These are phyloP conservation scores for Virgularia gustaviana DNA, from an alignment of 92 coral and sea anemone species.

Conservation along the genomic window DNA sequence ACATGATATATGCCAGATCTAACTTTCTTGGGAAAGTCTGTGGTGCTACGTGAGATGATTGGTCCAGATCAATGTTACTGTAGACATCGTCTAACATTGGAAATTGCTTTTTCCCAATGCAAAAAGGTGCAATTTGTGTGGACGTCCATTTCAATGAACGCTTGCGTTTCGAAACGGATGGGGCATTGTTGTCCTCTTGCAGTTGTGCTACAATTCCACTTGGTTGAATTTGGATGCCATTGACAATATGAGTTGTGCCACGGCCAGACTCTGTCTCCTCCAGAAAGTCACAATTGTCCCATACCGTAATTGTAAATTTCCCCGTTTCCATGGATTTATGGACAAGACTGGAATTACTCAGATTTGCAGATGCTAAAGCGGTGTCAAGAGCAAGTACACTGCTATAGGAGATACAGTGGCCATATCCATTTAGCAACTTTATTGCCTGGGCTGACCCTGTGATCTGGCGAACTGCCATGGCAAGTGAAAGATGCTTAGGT, in stretches of 20 bases:
- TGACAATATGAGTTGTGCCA: not conserved
- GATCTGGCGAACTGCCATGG: not conserved
- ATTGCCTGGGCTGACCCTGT: not conserved
- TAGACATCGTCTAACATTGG: slow-evolving; percentile 1
- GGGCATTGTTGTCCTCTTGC: not conserved
- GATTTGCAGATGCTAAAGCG: not conserved
- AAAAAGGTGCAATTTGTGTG: not conserved
- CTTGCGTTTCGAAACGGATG: too few species aligned
- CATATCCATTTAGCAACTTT: not conserved
- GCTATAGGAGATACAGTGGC: not conserved
- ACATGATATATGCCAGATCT: not conserved
- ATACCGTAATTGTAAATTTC: not conserved
- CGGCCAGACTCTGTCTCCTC: not conserved
- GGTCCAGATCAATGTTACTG: not conserved
- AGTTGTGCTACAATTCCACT: too few species aligned
- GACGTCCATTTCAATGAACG: not conserved
- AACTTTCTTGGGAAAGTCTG: not conserved
- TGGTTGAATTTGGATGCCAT: not conserved
- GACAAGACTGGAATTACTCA: not conserved
- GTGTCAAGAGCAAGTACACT: not conserved
- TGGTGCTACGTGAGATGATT: not conserved
- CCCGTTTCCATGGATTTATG: not conserved
- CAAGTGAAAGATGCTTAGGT: not conserved
- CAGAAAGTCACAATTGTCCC: not conserved
- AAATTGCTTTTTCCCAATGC: slow-evolving; percentile 10